Conservation (phyloP, 2,113 vertebrate species). For the Strigops habroptila region DNA sequence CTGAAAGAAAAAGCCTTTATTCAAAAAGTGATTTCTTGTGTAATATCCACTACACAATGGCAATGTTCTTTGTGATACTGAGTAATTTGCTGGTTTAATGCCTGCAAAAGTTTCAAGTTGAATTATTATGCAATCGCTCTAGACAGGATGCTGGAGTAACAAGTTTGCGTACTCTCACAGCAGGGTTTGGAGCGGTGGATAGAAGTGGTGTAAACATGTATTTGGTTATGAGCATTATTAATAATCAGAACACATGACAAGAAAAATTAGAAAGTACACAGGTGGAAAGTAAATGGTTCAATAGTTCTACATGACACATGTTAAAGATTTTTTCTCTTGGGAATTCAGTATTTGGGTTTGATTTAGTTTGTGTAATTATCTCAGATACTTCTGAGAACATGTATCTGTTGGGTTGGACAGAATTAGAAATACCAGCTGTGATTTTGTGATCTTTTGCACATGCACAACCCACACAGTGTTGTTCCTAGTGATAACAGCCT, state of each 20-base stretch:
- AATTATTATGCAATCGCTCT: not conserved
- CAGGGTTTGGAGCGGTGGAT: not conserved
- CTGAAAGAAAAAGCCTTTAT: not conserved
- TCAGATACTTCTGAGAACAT: not conserved
- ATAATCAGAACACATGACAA: not conserved
- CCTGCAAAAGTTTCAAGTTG: not conserved
- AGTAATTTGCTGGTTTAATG: not conserved
- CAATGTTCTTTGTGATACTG: not conserved
- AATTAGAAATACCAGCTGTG: constrained; percentile 37
- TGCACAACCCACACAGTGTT: not conserved
- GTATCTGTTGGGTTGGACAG: not conserved
- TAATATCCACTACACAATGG: not conserved
- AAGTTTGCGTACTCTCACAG: not conserved
- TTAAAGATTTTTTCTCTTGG: not conserved
- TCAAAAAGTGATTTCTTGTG: not conserved
- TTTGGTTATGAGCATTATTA: not conserved
- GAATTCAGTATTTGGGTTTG: constrained; percentile 35
- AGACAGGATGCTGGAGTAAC: not conserved
- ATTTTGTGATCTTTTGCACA: constrained; percentile 15
- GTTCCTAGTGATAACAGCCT: constrained; percentile 6
- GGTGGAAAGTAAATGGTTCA: constrained; percentile 8
- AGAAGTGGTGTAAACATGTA: not conserved
- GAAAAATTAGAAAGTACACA: not conserved
- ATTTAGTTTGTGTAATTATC: not conserved
- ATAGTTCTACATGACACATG: not conserved